Conservation (phyloP, 2,888 invertebrate genomes). For the Stictocephala bisonia region DNA sequence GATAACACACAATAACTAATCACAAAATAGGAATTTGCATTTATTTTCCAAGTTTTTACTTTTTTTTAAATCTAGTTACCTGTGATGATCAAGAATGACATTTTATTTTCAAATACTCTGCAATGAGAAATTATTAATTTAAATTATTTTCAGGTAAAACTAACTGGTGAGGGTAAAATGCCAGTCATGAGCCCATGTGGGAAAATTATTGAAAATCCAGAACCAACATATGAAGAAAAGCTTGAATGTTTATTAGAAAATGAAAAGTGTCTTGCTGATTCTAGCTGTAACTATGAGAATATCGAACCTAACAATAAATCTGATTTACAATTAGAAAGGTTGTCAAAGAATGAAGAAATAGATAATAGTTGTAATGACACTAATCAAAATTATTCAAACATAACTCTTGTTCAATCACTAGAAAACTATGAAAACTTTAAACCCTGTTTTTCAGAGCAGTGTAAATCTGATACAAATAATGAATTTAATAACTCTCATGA, state of each 20-base stretch:
- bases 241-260: constrained; percentile 46
- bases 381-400: constrained; percentile 63
- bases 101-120: no score
- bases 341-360: not conserved
- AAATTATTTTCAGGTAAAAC: constrained; percentile 63
- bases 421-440: constrained; percentile 77
- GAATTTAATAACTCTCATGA: no score
- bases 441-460: constrained; percentile 3
- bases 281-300: not conserved
- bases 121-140: no score
- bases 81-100: no score
- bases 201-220: constrained; percentile 61
- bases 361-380: not conserved
- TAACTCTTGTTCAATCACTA: constrained; percentile 80
- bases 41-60: no score
- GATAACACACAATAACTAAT: no score
- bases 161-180: constrained; percentile 71
- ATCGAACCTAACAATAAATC: constrained; percentile 22
- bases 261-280: constrained; percentile 1
- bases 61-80: no score
- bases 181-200: constrained; percentile 68
- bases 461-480: no score
- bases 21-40: no score
- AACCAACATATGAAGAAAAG: constrained; percentile 52
- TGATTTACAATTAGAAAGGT: constrained; percentile 22